Evolutionary conservation across 2,888 invertebrate genomes (phyloP).

Genomic region (Eilema sororculum): DNA sequence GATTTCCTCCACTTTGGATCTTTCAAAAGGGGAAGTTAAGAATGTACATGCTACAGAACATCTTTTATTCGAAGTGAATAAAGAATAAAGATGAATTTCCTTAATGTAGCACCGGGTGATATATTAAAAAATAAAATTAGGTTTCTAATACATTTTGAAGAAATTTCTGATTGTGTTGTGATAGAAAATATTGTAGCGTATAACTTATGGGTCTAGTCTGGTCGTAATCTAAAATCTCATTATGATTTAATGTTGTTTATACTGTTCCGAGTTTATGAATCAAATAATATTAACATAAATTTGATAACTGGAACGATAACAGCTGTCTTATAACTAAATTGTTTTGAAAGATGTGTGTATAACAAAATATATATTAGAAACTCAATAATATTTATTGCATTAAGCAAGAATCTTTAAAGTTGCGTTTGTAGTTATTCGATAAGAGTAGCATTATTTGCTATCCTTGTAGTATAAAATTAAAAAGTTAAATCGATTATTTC

Average conservation of each 20-base stretch:
- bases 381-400: neutral
- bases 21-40: too few species aligned
- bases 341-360: neutral
- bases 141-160: neutral
- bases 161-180: neutral
- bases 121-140: neutral
- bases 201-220: neutral
- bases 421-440: too few species aligned
- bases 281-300: slow-evolving; percentile 4
- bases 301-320: neutral
- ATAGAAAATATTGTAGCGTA: neutral
- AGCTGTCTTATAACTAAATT: neutral
- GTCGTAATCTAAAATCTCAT: neutral
- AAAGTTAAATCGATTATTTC: too few species aligned
- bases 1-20: neutral
- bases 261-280: neutral
- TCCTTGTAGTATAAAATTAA: too few species aligned
- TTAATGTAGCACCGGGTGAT: neutral
- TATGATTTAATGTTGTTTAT: slow-evolving; percentile 11
- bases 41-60: too few species aligned
- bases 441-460: too few species aligned
- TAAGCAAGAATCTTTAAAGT: too few species aligned
- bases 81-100: neutral
- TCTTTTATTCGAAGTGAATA: too few species aligned
- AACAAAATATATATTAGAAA: neutral